These are phyloP conservation scores for Syritta pipiens DNA, from an alignment of 2,888 invertebrate species.

Conservation along the genomic window DNA sequence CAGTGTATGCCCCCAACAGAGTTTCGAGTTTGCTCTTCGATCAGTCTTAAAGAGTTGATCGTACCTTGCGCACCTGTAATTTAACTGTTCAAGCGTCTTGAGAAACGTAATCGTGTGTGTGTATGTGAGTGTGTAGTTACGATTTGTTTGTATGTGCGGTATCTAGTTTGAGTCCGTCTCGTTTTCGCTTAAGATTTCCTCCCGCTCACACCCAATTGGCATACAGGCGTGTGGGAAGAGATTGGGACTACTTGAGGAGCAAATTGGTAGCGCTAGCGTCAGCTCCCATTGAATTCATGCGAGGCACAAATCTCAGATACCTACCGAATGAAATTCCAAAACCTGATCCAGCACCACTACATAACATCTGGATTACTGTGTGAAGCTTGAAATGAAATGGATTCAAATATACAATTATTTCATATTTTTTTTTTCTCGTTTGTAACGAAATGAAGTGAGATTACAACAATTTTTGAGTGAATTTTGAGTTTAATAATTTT, in stretches of 20 bases:
- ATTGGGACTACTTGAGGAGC: conserved; percentile 80
- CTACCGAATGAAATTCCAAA: conserved; percentile 69
- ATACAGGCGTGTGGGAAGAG: conserved; percentile 78
- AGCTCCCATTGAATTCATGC: conserved; percentile 77
- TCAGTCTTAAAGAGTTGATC: conserved; percentile 79
- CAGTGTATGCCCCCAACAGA: conserved; percentile 73
- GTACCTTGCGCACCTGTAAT: conserved; percentile 78
- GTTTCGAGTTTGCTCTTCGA: conserved; percentile 72
- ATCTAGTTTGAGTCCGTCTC: conserved; percentile 67
- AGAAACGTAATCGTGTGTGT: conserved; percentile 48
- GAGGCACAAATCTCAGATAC: conserved; percentile 68
- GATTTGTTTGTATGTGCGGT: conserved; percentile 50
- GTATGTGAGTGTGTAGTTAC: conserved; percentile 35
- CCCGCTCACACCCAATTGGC: conserved; percentile 65
- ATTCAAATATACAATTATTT: conserved; percentile 30
- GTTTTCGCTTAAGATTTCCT: conserved; percentile 45
- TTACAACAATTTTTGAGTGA: conserved; percentile 25
- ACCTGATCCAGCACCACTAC: conserved; percentile 67
- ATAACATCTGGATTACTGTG: conserved; percentile 66
- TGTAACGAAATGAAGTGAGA: conserved; percentile 20
- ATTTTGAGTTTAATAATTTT: conserved; percentile 13
- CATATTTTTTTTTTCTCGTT: neutral
- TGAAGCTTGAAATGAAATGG: conserved; percentile 57
- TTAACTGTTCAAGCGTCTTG: conserved; percentile 68
- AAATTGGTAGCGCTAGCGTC: conserved; percentile 80